Percentiles rank a stretch among this genome's conserved stretches.
Evolutionary conservation across 2,797 vertebrate genomes (phyloP).

Genomic region (Sciaenops ocellatus): DNA sequence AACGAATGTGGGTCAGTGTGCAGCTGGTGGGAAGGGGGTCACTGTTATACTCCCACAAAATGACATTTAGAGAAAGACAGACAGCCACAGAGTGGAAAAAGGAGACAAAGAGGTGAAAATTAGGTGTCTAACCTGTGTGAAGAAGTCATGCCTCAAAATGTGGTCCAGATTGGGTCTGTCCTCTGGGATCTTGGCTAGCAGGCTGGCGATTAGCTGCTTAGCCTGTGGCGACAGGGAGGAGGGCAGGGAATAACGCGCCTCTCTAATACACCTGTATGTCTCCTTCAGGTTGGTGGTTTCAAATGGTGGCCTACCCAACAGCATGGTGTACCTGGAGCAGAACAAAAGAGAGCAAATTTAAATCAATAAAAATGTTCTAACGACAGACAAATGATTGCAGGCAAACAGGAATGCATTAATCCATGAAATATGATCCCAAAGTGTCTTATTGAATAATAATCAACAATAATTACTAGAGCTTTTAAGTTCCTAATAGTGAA

Average conservation of each 20-base stretch:
- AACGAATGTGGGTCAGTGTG: slow-evolving; percentile 68
- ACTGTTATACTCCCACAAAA: slow-evolving; percentile 40
- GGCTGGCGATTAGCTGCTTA: slow-evolving; percentile 92
- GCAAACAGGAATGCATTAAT: background rate
- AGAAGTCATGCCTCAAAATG: slow-evolving; percentile 96
- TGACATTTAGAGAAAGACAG: slow-evolving; percentile 44
- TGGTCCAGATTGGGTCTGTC: slow-evolving; percentile 94
- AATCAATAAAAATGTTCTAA: background rate
- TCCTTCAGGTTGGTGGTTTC: slow-evolving; percentile 99
- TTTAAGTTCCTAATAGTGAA: slow-evolving; percentile 20
- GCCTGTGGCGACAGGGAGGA: slow-evolving; percentile 92
- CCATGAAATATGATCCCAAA: slow-evolving; percentile 4
- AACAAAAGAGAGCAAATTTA: slow-evolving; percentile 23
- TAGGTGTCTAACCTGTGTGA: slow-evolving; percentile 88
- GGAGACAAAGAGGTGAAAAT: background rate
- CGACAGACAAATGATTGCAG: background rate
- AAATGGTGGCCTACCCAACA: slow-evolving; percentile 96
- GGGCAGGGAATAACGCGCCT: slow-evolving; percentile 95
- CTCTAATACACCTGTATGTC: slow-evolving; percentile 96
- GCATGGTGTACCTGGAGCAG: slow-evolving; percentile 94
- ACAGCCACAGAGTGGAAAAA: background rate
- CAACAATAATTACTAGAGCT: background rate
- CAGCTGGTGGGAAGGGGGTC: slow-evolving; percentile 37
- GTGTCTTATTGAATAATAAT: slow-evolving; percentile 4
- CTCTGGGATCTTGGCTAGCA: slow-evolving; percentile 94